Base-by-base conservation (phyloP, 1,140 invertebrate genomes). In the Drosophila sturtevanti region DNA sequence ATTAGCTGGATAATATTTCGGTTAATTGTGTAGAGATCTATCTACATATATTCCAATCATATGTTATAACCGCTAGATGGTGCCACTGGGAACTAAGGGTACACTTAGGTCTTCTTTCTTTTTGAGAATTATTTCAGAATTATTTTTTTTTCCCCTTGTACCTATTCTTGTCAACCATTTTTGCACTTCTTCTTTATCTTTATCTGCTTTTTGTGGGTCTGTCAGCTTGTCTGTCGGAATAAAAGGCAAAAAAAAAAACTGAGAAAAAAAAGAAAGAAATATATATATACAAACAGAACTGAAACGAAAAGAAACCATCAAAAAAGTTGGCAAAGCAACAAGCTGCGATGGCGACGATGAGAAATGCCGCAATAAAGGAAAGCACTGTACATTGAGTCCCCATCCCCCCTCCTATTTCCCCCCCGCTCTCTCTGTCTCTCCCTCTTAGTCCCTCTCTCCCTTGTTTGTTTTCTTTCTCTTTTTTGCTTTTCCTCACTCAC, bases 281-380 rank as follows among this genome's bases (percentile, higher is more conserved):
- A 61, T 24, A 21, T n/a, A n/a, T n/a, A n/a, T n/a, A n/a, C n/a
- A 54, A 37, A 62, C 7, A 27, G 10, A 35, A 18, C 27, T 24
- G 6, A 6, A 10, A 34, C 12, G 51, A 6, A 38, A 64, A 12
- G 21, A 38, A 34, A 37, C 68, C 52, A 64, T 44, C 63, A 41
- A 37, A 77, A 80, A 81, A 87, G 82, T 87, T 81, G 82, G 82
- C 71, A 86, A 86, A 87, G 82, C 81, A 87, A 86, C 81, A 86
- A 86, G 81, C 81, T 86, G 78, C 67, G 81, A 77, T 85, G 77
- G 81, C 79, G 81, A 85, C 73, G 77, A 85, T 85, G 73, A 85
- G 82, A 67, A 48, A 38, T 48, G 41, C 22, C 14, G 31, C 62
- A 55, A 56, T 64, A 31, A 61, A 22, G 34, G 12, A 37, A 10